Base-by-base conservation (phyloP, 1,140 invertebrate species). In the Cydia splendana region DNA sequence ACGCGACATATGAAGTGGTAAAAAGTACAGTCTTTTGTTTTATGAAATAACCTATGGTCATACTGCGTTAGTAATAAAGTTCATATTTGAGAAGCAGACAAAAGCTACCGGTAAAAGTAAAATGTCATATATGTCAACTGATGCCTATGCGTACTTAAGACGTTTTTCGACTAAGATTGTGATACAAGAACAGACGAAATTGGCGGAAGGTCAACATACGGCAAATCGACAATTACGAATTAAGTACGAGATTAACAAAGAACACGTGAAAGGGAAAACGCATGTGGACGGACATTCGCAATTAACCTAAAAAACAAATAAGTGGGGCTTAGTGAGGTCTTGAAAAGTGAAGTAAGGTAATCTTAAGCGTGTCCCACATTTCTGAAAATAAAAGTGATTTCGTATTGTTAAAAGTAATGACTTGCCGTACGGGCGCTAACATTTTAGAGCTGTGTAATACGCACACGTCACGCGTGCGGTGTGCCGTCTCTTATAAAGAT, bases 271-370 rank as follows among this genome's bases (percentile, higher is more conserved):
- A 62, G 57, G 57, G 57, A 62, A 24, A 62, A 62, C 57, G 57
- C 20, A 24, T 62, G 57, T 12, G 57, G 57, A 62, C 57, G 57
- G 57, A 62, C 57, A 62, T 62, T 62, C 12, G 57, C n/a, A 62
- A 62, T 62, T 62, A 62, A 62, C 57, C 57, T 62, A 62, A 62
- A 62, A 62, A 62, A 62, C 57, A 12, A 24, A 53, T 53, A 62
- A 62, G 57, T 62, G 20, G 57, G 7, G 18, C 20, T 62, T 62
- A 62, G 20, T 62, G 6, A 62, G 57, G 57, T 62, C 57, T 62
- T 62, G 57, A 62, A 62, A 62, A 62, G 51, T 24, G 57, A 62
- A 62, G 9, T 62, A 12, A 9, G 57, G 18, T 53, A 53, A 62
- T 62, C 18, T n/a, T 62, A n/a, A 53, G 15, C 51, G n/a, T 53